Evolutionary conservation across 2,888 invertebrate species (phyloP), one percentile per base, ranked within the genome.

Genomic region (Hypena proboscidalis): DNA sequence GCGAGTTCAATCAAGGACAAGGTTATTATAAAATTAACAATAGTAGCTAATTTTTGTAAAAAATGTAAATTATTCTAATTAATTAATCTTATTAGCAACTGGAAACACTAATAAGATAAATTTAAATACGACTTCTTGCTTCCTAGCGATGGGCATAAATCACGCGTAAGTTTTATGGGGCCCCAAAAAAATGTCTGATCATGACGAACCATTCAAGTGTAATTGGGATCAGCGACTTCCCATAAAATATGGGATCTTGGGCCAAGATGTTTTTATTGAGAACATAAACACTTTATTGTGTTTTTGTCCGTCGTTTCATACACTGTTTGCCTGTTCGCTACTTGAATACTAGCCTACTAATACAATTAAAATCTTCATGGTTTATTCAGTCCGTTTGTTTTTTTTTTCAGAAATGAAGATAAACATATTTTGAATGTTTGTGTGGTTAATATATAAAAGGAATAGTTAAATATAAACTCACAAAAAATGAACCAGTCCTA

Each of bases 281-380:
- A 81, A 78, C 81, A 89, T 88, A 89, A 89, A 90, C 81, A 80
- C 77, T 88, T 89, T 87, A 87, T 86, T 85, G 82, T 83, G 71
- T 80, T 85, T 82, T 83, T 81, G 80, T 85, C 62, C 71, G 71
- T 65, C 60, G 59, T 66, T 75, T 73, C 67, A 74, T 78, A 74
- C 74, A 70, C 63, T 63, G 68, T 75, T 66, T 66, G 63, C 62
- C 48, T 65, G 47, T 48, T 42, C 20, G 44, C 51, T 55, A 52
- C 58, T 49, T 47, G 22, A 27, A 45, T 37, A 19, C 31, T 27
- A 30, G 14, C 5, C 6, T 29, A 34, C 8, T 27, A 41, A 34
- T 34, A 23, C 9, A 30, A 41, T 41, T 34, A 29, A 6, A 20
- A 13, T 19, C 9, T 31, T 15, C 22, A 15, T 5, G 2, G 22